phyloP scores from a whole-genome alignment of 2,888 invertebrate genomes.

The Drosophila testacea region DNA sequence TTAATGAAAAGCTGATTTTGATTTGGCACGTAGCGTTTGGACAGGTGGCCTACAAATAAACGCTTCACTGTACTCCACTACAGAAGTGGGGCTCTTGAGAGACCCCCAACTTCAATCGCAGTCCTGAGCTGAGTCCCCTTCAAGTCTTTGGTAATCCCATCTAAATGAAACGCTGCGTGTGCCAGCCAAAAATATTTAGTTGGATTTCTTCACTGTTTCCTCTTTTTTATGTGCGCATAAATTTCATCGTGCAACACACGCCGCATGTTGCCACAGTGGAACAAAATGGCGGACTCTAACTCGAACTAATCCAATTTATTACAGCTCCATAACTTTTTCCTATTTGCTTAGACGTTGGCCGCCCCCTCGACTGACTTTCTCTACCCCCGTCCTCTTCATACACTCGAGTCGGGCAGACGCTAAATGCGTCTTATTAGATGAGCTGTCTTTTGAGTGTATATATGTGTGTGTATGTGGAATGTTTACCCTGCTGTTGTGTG shows the following conservation, averaged over 20 bases:
- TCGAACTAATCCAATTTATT: slow-evolving; percentile 85
- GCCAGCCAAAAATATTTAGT: slow-evolving; percentile 57
- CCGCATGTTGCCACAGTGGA: slow-evolving; percentile 31
- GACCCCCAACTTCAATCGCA: neutral
- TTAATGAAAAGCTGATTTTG: slow-evolving; percentile 73
- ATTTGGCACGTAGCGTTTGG: slow-evolving; percentile 72
- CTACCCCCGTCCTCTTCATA: slow-evolving; percentile 7
- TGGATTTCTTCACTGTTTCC: slow-evolving; percentile 50
- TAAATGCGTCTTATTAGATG: slow-evolving; percentile 80
- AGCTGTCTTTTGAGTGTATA: slow-evolving; percentile 35
- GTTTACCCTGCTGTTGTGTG: slow-evolving; percentile 67
- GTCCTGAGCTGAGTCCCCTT: neutral
- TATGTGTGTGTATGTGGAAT: slow-evolving; percentile 65
- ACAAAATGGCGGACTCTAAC: slow-evolving; percentile 82
- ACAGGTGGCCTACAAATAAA: slow-evolving; percentile 40
- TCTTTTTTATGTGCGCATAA: slow-evolving; percentile 59
- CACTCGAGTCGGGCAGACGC: slow-evolving; percentile 65
- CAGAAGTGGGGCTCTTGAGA: slow-evolving; percentile 62
- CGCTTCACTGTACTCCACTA: slow-evolving; percentile 39
- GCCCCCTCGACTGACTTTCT: neutral
- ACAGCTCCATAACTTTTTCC: slow-evolving; percentile 83
- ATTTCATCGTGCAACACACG: slow-evolving; percentile 38
- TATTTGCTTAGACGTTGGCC: slow-evolving; percentile 72
- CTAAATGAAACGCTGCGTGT: slow-evolving; percentile 71
- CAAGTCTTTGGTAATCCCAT: slow-evolving; percentile 64